Conservation (phyloP, 2,113 vertebrate genomes). For the Amphiprion ocellaris region DNA sequence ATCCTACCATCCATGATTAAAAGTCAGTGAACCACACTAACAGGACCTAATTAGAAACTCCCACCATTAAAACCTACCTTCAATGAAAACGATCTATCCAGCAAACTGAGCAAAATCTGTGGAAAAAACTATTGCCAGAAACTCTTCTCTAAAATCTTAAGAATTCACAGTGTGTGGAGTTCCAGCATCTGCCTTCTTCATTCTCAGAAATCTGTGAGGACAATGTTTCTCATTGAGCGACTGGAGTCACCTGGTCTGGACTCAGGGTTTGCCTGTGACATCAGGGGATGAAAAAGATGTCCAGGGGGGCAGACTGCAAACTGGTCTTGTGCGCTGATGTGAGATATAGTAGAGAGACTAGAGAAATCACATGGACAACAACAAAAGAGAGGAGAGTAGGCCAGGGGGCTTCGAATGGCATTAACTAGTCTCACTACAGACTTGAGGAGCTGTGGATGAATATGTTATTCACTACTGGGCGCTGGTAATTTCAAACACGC, state of each 20-base stretch:
- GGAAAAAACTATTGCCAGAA: constrained; percentile 23
- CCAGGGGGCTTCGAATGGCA: neutral
- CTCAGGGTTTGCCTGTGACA: constrained; percentile 41
- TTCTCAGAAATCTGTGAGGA: constrained; percentile 54
- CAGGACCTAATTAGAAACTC: constrained; percentile 41
- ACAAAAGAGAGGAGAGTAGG: constrained; percentile 13
- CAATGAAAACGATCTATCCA: constrained; percentile 14
- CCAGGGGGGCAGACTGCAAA: constrained; percentile 15
- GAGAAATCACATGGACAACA: constrained; percentile 68
- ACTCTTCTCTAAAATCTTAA: neutral
- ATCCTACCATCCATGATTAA: constrained; percentile 41
- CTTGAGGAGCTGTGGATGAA: neutral
- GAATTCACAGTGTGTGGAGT: neutral
- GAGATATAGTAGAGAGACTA: constrained; percentile 19
- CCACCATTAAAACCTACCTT: constrained; percentile 22
- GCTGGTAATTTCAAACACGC: neutral
- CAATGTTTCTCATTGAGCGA: constrained; percentile 68
- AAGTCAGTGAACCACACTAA: constrained; percentile 52
- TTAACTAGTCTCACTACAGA: neutral
- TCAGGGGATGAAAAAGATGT: constrained; percentile 42
- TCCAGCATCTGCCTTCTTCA: neutral
- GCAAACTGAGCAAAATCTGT: constrained; percentile 11
- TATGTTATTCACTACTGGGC: neutral
- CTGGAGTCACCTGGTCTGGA: constrained; percentile 72
- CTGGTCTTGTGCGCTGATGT: constrained; percentile 66